phyloP scores from a whole-genome alignment of 2,797 vertebrate species.

The Enteromius anoplus region DNA sequence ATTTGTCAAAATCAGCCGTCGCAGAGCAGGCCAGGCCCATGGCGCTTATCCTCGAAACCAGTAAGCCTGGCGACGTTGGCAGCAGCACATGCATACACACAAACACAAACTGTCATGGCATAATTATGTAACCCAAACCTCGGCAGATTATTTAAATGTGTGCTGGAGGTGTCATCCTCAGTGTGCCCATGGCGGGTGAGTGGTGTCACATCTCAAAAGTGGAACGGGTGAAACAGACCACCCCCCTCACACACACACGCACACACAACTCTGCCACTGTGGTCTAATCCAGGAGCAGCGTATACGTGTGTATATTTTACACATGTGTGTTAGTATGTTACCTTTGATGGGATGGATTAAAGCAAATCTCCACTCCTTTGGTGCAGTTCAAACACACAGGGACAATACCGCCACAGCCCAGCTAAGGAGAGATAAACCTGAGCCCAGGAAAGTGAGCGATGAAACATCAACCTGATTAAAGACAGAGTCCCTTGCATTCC shows the following conservation, averaged over 20 bases:
- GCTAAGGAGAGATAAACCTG: slow-evolving; percentile 84
- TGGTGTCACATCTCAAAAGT: slow-evolving; percentile 71
- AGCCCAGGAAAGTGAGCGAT: slow-evolving; percentile 30
- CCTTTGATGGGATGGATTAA: slow-evolving; percentile 93
- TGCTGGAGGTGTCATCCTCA: slow-evolving; percentile 75
- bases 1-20: slow-evolving; percentile 75
- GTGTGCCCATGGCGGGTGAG: slow-evolving; percentile 71
- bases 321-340: slow-evolving; percentile 78
- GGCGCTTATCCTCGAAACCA: slow-evolving; percentile 73
- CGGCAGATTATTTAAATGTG: slow-evolving; percentile 82
- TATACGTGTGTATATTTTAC: slow-evolving; percentile 44
- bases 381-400: slow-evolving; percentile 88
- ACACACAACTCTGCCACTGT: slow-evolving; percentile 50
- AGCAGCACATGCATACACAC: slow-evolving; percentile 61
- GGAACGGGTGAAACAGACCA: slow-evolving; percentile 9
- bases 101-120: slow-evolving; percentile 78
- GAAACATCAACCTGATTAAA: slow-evolving; percentile 42
- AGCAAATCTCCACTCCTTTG: slow-evolving; percentile 91
- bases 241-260: slow-evolving; percentile 18
- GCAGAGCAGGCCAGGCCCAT: slow-evolving; percentile 70
- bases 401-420: slow-evolving; percentile 90
- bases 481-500: slow-evolving; percentile 42
- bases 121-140: slow-evolving; percentile 83
- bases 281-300: slow-evolving; percentile 75
- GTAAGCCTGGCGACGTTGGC: slow-evolving; percentile 69